A percentile compares a stretch with the other conserved stretches of the same genome.
These are phyloP conservation scores for Dendrolimus kikuchii DNA, from an alignment of 1,140 invertebrate species.

Conservation along the genomic window DNA sequence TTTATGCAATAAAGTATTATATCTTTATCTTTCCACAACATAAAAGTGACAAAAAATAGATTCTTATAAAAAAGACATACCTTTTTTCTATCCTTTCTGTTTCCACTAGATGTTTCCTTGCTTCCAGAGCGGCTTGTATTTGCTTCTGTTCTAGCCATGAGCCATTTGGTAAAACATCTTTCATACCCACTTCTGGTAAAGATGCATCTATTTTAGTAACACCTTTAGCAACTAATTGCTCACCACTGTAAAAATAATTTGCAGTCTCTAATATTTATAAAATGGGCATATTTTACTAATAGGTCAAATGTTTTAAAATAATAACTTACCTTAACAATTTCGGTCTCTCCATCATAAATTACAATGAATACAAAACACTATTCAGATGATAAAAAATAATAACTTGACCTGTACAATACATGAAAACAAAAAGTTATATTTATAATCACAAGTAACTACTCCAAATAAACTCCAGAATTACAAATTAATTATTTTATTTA, in stretches of 20 bases:
- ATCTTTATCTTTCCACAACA: too few relatives aligned
- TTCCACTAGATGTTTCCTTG: conserved; percentile 71
- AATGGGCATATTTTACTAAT: background rate
- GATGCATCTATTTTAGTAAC: conserved; percentile 61
- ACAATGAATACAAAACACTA: too few relatives aligned
- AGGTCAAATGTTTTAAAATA: background rate
- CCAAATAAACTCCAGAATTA: too few relatives aligned
- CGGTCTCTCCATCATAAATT: conserved; percentile 22
- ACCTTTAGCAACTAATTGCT: conserved; percentile 67
- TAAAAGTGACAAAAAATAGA: background rate
- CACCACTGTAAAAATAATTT: conserved; percentile 58
- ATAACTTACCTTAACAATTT: conserved; percentile 36
- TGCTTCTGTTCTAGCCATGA: conserved; percentile 76
- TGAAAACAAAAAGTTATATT: too few relatives aligned
- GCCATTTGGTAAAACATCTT: conserved; percentile 72
- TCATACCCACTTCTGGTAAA: conserved; percentile 72
- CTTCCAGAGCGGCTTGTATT: conserved; percentile 72
- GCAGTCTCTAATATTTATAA: conserved; percentile 3
- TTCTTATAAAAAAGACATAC: conserved; percentile 29
- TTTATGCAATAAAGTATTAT: too few relatives aligned
- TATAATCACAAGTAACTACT: too few relatives aligned
- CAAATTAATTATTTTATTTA: too few relatives aligned
- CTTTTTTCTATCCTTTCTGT: conserved; percentile 74
- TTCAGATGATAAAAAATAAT: too few relatives aligned
- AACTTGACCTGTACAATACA: too few relatives aligned